These are phyloP conservation scores for Prunella fulvescens DNA, from an alignment of 2,113 vertebrate species.

Conservation along the genomic window DNA sequence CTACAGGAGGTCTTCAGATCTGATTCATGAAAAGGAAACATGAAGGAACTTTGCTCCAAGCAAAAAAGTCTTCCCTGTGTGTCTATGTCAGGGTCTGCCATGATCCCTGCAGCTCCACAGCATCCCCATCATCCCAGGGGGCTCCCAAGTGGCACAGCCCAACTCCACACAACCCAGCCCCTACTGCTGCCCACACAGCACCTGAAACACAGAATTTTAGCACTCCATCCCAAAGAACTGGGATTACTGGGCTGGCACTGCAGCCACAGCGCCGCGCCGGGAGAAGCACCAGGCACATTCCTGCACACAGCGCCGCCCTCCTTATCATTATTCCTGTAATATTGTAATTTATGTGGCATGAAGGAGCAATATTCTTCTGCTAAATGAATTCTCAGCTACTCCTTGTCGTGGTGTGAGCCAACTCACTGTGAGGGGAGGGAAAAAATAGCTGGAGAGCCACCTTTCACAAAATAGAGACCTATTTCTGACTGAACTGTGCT, in stretches of 20 bases:
- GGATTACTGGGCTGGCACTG: neutral
- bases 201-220: neutral
- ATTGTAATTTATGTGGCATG: conserved; percentile 19
- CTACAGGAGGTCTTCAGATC: neutral
- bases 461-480: neutral
- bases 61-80: neutral
- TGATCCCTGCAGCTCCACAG: neutral
- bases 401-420: neutral
- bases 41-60: neutral
- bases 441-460: conserved; percentile 6
- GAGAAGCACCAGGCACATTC: neutral
- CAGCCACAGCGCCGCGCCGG: neutral
- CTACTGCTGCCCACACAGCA: neutral
- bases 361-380: conserved; percentile 40
- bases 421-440: neutral
- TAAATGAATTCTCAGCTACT: conserved; percentile 53
- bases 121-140: rapidly evolving
- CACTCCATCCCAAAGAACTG: neutral
- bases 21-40: neutral
- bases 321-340: neutral
- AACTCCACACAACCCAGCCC: neutral
- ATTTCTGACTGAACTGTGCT: conserved; percentile 19
- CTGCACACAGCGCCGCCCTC: neutral
- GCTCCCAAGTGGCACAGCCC: neutral
- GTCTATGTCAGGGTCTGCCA: rapidly evolving